Evolutionary conservation across 64 coral and sea anemone species (phyloP), one percentile per base, ranked within the genome.

Genomic region (Stichodactyla mertensii): DNA sequence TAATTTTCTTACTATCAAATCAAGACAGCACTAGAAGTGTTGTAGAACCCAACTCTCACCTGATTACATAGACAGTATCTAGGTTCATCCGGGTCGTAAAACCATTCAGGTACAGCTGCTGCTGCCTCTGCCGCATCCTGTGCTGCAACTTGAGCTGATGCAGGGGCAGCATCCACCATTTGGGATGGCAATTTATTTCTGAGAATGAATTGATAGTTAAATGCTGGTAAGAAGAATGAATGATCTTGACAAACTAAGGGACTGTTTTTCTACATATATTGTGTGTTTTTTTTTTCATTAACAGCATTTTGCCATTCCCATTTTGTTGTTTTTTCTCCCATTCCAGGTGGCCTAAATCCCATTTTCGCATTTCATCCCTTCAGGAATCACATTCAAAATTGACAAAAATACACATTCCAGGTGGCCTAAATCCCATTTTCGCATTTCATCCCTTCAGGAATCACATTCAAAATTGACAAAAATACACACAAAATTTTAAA

Each of bases 51-150:
- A n/a, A 70, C 11, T 23, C 60, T 84, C 64, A 98, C 95, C 96
- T 98, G 96, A 89, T 98, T 98, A 78, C 92, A 98, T 5, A 98
- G 90, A 86, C 96, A 98, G 54, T 95, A 98, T 60, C 96, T 85
- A 5, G 96, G 96, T 36, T 98, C 96, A 80, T 98, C 92, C 5
- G 96, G 96, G 81, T 98, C 96, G 36, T 95, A 98, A 3, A 95
- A 90, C 92, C 92, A 98, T 69, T 98, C 96, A 9, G 91, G 91
- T 52, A 96, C 94, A 26, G 94, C 94, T 84, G 88, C 90, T 4
- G 91, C 88, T 18, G 94, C 94, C 16, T 88, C 88, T 13, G 91
- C 94, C 12, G 90, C 96, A 83, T 92, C 90, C 31, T 94, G 96
- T 78, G 87, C 90, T 77, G 86, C 88, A 36, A 94, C 96, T 52